Conservation (phyloP, 2,113 vertebrate genomes). For the Melanocharis versteri region DNA sequence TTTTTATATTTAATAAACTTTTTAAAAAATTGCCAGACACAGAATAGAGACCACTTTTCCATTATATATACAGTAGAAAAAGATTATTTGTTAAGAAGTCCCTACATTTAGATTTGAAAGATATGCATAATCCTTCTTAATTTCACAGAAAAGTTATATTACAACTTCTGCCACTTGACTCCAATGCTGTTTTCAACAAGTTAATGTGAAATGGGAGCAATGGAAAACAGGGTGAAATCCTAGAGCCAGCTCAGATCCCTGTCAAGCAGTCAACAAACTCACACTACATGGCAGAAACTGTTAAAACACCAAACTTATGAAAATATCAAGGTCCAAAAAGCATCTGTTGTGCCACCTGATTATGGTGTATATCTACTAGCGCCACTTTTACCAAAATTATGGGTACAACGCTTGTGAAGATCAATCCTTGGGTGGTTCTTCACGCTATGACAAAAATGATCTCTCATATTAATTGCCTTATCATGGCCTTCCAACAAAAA, state of each 20-base stretch:
- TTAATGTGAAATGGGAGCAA: constrained; percentile 39
- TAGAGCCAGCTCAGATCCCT: not conserved
- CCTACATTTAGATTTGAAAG: not conserved
- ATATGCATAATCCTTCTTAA: not conserved
- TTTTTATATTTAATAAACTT: constrained; percentile 30
- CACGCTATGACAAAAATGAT: not conserved
- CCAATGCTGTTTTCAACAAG: not conserved
- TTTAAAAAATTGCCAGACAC: not conserved
- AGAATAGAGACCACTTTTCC: constrained; percentile 25
- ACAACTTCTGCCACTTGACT: not conserved
- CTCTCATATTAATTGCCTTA: not conserved
- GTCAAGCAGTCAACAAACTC: not conserved
- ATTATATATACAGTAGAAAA: not conserved
- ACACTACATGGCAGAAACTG: not conserved
- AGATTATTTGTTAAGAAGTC: not conserved
- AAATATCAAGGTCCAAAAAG: not conserved
- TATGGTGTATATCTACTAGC: not conserved
- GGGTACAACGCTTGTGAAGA: not conserved
- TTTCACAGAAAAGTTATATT: not conserved
- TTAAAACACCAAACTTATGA: not conserved
- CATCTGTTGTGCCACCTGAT: not conserved
- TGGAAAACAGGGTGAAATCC: not conserved
- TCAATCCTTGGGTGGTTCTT: not conserved
- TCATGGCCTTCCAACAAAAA: not conserved
- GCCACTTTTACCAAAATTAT: not conserved